These are phyloP conservation scores for Melinopterus prodromus DNA, from an alignment of 2,888 invertebrate genomes.

Conservation along the genomic window DNA sequence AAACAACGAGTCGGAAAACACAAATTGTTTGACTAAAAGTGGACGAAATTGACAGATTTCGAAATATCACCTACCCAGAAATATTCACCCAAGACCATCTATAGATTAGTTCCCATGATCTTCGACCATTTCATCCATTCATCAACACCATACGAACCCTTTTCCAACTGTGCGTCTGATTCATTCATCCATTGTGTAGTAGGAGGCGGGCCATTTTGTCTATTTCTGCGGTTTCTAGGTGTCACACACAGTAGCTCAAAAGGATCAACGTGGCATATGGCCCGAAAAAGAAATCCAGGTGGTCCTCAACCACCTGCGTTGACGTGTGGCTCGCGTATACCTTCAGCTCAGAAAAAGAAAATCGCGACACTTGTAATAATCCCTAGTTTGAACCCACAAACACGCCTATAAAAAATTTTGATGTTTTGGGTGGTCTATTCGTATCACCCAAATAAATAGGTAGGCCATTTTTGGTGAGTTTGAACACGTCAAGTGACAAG, in stretches of 20 bases:
- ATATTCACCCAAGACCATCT: background rate
- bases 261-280: slow-evolving; percentile 46
- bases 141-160: background rate
- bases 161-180: slow-evolving; percentile 12
- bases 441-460: background rate
- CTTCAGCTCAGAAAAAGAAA: slow-evolving; percentile 15
- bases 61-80: background rate
- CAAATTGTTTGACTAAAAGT: too few species aligned
- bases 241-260: slow-evolving; percentile 6
- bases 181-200: slow-evolving; percentile 15
- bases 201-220: background rate
- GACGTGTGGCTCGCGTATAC: slow-evolving; percentile 45
- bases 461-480: background rate
- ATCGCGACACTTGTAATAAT: slow-evolving; percentile 25
- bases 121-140: background rate
- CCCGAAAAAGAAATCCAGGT: slow-evolving; percentile 43
- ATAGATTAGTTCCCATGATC: background rate
- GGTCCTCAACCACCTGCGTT: slow-evolving; percentile 46
- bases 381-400: background rate
- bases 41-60: too few species aligned
- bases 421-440: slow-evolving; percentile 21
- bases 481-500: slow-evolving; percentile 10
- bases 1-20: too few species aligned
- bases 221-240: slow-evolving; percentile 8
- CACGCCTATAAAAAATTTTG: background rate